Base-by-base conservation (phyloP, 2,797 vertebrate genomes). In the Spatula clypeata region DNA sequence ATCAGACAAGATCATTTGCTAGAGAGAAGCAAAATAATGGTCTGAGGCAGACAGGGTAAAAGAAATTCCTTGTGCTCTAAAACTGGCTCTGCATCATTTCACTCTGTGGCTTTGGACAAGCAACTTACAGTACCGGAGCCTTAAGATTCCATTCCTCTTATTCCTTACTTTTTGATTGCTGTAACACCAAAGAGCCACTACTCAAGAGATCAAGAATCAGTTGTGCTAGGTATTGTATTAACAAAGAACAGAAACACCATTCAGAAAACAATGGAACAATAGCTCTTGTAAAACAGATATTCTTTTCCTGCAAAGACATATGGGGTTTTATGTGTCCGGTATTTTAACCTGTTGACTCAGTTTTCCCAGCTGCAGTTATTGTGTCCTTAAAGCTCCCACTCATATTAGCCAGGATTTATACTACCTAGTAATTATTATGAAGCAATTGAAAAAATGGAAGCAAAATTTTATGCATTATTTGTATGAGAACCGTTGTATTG, bases 21-120 rank as follows among this genome's bases (percentile, higher is more conserved):
- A 90, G 19, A 94, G 79, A 75, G 81, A 96, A 80, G 27, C 15
- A 66, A 90, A 91, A 77, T 29, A 93, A 65, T n/a, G 58, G 45
- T 55, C 45, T 86, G 89, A 90, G 77, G 74, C 44, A 67, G 55
- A 31, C 6, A 6, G 36, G 53, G 61, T 51, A 71, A 83, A 23
- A 95, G 29, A 60, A 96, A 93, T 73, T 54, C 69, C 49, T 86
- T 31, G 18, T 69, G 16, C 40, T 67, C 62, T 55, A 66, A 65
- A 86, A 27, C 58, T 65, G 70, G 44, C 57, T 89, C 77, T 27
- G 36, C 69, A 86, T 69, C n/a, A 47, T 45, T 90, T 61, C 7
- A 2, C 20, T 91, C 58, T 75, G 61, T 55, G 84, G 75, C 42
- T 96, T 62, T 88, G 70, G 54, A 89, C 38, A 44, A 86, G 49